A percentile compares a stretch with the other conserved stretches of the same genome.
Evolutionary conservation across 1,140 invertebrate species (phyloP).

Genomic region (Drosophila pseudoobscura): DNA sequence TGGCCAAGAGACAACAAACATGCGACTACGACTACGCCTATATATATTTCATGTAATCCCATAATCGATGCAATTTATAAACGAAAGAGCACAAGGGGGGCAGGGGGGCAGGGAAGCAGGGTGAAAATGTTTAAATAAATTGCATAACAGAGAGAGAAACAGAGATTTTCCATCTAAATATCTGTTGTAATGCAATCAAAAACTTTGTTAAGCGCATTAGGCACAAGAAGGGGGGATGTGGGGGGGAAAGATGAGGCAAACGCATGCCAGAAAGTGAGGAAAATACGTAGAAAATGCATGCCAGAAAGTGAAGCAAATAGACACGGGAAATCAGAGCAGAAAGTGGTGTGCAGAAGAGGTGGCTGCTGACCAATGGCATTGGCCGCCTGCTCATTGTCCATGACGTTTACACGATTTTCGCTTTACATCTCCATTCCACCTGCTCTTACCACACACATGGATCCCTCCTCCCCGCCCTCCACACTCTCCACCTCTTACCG

Average conservation of each 20-base stretch:
- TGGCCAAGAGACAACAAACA: conserved; percentile 23
- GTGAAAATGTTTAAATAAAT: conserved; percentile 63
- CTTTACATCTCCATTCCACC: conserved; percentile 47
- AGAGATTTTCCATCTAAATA: conserved; percentile 30
- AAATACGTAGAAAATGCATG: neutral
- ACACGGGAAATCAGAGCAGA: conserved; percentile 2
- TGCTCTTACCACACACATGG: conserved; percentile 39
- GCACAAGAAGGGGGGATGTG: neutral
- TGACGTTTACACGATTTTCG: conserved; percentile 70
- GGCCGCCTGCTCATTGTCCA: conserved; percentile 67
- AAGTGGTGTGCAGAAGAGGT: neutral
- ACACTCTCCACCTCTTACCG: neutral
- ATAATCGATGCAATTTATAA: conserved; percentile 74
- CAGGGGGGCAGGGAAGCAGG: no score
- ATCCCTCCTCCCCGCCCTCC: neutral
- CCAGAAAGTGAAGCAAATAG: conserved; percentile 20
- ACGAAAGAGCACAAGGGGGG: conserved; percentile 1
- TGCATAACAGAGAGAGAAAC: conserved; percentile 48
- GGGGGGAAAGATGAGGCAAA: no score
- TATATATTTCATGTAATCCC: conserved; percentile 37
- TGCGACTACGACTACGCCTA: neutral
- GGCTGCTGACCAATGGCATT: conserved; percentile 47
- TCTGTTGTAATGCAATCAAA: conserved; percentile 69
- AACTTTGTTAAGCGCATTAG: conserved; percentile 77
- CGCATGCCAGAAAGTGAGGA: no score